These are phyloP conservation scores for Apus apus DNA, from an alignment of 2,113 vertebrate genomes.

Conservation along the genomic window DNA sequence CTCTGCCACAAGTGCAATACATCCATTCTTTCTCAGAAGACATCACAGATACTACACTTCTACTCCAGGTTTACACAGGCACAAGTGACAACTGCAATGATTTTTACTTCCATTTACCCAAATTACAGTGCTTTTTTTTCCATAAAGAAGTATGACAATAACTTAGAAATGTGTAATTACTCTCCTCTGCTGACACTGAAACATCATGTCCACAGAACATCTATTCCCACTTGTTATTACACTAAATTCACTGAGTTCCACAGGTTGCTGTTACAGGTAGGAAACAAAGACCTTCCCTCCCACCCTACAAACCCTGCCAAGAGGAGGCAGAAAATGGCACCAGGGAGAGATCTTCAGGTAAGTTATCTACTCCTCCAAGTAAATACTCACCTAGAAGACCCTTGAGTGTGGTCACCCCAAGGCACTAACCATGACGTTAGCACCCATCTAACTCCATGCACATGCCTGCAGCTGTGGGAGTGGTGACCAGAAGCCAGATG, in stretches of 20 bases:
- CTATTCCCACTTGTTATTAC: neutral
- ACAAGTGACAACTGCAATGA: neutral
- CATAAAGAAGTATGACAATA: neutral
- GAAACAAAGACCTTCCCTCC: neutral
- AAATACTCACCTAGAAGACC: neutral
- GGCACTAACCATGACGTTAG: neutral
- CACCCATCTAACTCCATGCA: neutral
- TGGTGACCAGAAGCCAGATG: neutral
- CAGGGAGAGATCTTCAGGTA: neutral
- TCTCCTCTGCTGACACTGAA: neutral
- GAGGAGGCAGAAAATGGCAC: neutral
- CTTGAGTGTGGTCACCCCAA: neutral
- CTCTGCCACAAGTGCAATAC: neutral
- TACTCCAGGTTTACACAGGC: neutral
- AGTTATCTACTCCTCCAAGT: neutral
- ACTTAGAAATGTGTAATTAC: neutral
- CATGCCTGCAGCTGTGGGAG: fast-evolving
- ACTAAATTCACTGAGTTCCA: neutral
- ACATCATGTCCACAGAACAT: neutral
- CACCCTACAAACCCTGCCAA: neutral
- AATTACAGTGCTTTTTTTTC: neutral
- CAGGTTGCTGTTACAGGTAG: neutral
- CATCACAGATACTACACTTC: neutral
- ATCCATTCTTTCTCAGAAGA: neutral
- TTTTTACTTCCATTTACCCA: neutral